Conservation (phyloP, 2,113 vertebrate genomes). For the Tragelaphus buxtoni region DNA sequence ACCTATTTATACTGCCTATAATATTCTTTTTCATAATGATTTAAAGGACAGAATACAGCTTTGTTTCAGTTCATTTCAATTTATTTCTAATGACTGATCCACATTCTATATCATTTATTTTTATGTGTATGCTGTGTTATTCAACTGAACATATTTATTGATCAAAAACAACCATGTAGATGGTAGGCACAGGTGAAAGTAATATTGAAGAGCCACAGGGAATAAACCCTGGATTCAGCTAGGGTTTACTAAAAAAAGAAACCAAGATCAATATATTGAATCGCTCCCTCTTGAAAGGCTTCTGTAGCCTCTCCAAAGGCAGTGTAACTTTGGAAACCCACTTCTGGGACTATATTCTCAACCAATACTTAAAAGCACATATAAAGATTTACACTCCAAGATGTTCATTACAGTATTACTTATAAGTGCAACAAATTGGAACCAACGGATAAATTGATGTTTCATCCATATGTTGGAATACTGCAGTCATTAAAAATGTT, state of each 20-base stretch:
- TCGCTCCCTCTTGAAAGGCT: constrained; percentile 12
- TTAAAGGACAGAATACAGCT: not conserved
- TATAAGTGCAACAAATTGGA: not conserved
- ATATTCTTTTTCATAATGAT: not conserved
- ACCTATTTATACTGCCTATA: not conserved
- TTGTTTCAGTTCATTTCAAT: not conserved
- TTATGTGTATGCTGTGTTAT: not conserved
- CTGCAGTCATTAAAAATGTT: not conserved
- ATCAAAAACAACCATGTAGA: not conserved
- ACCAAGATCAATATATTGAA: constrained; percentile 16
- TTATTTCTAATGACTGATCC: not conserved
- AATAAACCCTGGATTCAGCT: constrained; percentile 9
- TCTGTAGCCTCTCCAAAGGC: not conserved
- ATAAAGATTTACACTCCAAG: not conserved
- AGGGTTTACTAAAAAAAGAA: constrained; percentile 37
- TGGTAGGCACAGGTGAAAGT: constrained; percentile 25
- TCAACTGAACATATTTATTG: not conserved
- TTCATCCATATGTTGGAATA: not conserved
- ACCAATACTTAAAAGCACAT: not conserved
- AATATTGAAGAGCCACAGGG: not conserved
- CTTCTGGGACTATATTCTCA: constrained; percentile 6
- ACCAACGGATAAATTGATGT: not conserved
- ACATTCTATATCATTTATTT: not conserved
- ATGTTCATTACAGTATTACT: constrained; percentile 6
- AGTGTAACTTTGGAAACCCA: constrained; percentile 2